Percentiles rank a stretch among this genome's conserved stretches.
phyloP scores from a whole-genome alignment of 2,797 vertebrate genomes.

The Streptopelia turtur region DNA sequence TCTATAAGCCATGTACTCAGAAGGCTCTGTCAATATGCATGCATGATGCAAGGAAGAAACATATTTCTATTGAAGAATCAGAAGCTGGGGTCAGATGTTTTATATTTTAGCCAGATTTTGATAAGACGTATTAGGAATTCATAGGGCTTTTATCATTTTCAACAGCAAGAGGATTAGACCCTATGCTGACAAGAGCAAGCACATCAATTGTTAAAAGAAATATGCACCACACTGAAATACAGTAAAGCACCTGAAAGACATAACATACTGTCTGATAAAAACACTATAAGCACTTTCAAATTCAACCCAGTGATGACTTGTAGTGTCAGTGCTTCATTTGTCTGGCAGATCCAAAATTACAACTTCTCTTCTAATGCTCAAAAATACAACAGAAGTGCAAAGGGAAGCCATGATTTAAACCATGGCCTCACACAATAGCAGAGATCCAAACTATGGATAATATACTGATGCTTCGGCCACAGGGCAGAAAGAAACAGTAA shows the following conservation, averaged over 20 bases:
- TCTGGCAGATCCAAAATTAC: constrained; percentile 18
- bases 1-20: neutral
- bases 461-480: neutral
- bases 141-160: constrained; percentile 58
- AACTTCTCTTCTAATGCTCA: neutral
- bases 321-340: neutral
- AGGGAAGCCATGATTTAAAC: neutral
- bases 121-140: constrained; percentile 68
- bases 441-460: neutral
- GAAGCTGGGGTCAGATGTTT: constrained; percentile 37
- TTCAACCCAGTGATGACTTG: constrained; percentile 17
- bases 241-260: constrained; percentile 29
- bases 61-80: constrained; percentile 32
- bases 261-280: constrained; percentile 30
- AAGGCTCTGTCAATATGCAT: constrained; percentile 33
- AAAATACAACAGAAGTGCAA: neutral
- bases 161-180: constrained; percentile 57
- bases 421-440: neutral
- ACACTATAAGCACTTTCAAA: constrained; percentile 45
- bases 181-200: constrained; percentile 49
- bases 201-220: constrained; percentile 48
- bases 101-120: constrained; percentile 58
- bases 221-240: constrained; percentile 15
- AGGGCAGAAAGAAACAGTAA: neutral
- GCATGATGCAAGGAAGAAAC: neutral